These are phyloP conservation scores for Tychaedon coryphoeus DNA, from an alignment of 2,113 vertebrate species.

Conservation along the genomic window DNA sequence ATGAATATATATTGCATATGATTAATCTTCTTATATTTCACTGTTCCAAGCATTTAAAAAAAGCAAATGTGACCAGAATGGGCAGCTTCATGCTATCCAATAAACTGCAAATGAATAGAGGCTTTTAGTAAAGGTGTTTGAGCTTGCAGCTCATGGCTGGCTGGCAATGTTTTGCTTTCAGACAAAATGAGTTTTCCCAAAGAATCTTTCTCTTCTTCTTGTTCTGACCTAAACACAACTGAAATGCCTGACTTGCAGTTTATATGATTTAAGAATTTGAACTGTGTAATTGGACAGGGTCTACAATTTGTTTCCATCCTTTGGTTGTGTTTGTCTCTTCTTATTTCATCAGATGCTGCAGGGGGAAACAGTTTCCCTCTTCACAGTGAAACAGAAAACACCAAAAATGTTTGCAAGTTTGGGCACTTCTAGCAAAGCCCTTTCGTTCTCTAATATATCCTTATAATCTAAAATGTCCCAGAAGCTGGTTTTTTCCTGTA, in stretches of 20 bases:
- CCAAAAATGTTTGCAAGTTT: neutral
- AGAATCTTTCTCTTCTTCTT: neutral
- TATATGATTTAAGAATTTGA: neutral
- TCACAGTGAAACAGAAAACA: neutral
- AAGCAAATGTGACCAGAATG: neutral
- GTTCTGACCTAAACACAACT: neutral
- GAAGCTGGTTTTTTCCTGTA: neutral
- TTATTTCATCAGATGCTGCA: neutral
- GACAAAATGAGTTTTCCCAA: neutral
- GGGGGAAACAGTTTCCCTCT: neutral
- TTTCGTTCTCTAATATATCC: neutral
- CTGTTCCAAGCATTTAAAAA: neutral
- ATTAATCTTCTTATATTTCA: conserved; percentile 46
- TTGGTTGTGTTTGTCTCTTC: neutral
- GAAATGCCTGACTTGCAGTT: neutral
- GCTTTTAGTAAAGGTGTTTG: conserved; percentile 44
- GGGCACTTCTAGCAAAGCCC: neutral
- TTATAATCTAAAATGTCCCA: neutral
- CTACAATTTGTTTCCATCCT: neutral
- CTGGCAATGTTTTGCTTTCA: conserved; percentile 3
- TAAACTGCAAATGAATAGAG: conserved; percentile 52
- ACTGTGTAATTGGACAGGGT: neutral
- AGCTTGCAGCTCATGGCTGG: neutral
- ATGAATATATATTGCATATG: conserved; percentile 38
- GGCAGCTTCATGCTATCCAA: conserved; percentile 21